Conservation (phyloP, 2,113 vertebrate species). For the Tenebrosternarchus preto region DNA sequence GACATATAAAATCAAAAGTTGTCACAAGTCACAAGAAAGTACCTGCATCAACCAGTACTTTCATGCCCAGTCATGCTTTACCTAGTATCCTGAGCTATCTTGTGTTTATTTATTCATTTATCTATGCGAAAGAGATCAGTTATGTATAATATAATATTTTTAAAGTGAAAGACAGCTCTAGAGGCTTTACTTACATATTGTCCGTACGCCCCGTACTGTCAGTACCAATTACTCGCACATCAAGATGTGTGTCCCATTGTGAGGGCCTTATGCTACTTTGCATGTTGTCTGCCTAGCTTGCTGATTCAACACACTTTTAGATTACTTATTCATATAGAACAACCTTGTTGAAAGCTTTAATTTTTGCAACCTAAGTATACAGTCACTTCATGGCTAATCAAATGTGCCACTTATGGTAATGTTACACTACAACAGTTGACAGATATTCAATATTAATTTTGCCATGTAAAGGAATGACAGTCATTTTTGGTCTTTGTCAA, state of each 20-base stretch:
- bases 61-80: too few species aligned
- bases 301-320: conserved; percentile 42
- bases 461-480: conserved; percentile 54
- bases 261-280: conserved; percentile 26
- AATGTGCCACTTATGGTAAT: conserved; percentile 61
- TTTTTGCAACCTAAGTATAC: conserved; percentile 57
- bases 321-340: conserved; percentile 43
- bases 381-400: conserved; percentile 56
- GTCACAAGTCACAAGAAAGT: too few species aligned
- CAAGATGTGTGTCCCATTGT: neutral
- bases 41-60: too few species aligned
- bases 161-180: neutral
- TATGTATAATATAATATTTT: neutral
- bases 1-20: too few species aligned
- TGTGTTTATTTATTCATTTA: conserved; percentile 29
- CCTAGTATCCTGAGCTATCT: too few species aligned
- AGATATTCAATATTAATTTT: conserved; percentile 63
- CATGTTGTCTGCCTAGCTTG: conserved; percentile 42
- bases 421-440: conserved; percentile 53
- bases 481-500: conserved; percentile 53
- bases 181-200: conserved; percentile 11
- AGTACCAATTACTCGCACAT: conserved; percentile 33
- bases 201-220: conserved; percentile 21
- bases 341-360: conserved; percentile 51
- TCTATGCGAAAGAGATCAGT: neutral